phyloP scores from a whole-genome alignment of 2,888 invertebrate species.

The Cryptus viduatorius region DNA sequence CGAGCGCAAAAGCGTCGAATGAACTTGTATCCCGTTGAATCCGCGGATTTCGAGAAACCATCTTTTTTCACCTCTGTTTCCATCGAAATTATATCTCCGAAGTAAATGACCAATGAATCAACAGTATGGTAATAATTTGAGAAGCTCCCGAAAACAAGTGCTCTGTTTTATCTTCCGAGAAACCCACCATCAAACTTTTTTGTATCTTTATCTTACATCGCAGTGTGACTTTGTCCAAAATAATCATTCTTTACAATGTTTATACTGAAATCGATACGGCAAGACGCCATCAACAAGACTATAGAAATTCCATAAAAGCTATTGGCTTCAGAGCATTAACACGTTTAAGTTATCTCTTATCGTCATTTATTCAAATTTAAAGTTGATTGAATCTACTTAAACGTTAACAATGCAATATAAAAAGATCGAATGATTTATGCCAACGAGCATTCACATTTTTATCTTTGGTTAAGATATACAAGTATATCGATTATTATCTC shows the following conservation, averaged over 20 bases:
- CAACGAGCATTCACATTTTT: not conserved
- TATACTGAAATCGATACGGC: not conserved
- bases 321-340: not conserved
- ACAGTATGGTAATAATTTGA: too few species aligned
- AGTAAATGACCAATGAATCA: too few species aligned
- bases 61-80: not conserved
- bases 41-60: not conserved
- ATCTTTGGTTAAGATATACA: not conserved
- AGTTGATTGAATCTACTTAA: not conserved
- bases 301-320: not conserved
- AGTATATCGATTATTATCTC: conserved; percentile 34
- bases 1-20: not conserved
- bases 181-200: too few species aligned
- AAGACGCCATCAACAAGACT: not conserved
- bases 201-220: not conserved
- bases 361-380: not conserved
- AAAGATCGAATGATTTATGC: not conserved
- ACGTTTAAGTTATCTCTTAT: not conserved
- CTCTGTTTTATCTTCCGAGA: too few species aligned
- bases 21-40: not conserved
- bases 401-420: not conserved
- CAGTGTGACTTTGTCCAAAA: not conserved
- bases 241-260: not conserved
- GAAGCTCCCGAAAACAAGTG: too few species aligned
- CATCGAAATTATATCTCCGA: too few species aligned